Conservation (phyloP, 2,797 vertebrate genomes). For the Lindbergichthys nudifrons region DNA sequence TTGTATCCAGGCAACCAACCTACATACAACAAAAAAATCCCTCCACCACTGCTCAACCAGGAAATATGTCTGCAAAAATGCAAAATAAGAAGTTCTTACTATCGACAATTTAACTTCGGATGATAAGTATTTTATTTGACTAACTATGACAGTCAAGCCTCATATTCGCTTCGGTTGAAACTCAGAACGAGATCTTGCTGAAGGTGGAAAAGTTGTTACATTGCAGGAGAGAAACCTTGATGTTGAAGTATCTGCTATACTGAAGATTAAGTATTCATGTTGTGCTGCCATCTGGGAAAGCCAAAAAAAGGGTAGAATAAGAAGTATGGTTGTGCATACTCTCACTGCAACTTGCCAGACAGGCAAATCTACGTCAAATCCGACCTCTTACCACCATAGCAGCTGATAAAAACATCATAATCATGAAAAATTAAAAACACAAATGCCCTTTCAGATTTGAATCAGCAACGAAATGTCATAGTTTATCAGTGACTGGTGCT, state of each 20-base stretch:
- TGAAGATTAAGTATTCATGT: too few species aligned
- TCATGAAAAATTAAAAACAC: neutral
- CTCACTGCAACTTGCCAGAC: neutral
- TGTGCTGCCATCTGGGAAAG: too few species aligned
- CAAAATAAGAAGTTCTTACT: neutral
- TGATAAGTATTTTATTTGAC: neutral
- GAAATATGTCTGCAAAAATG: too few species aligned
- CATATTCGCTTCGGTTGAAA: too few species aligned
- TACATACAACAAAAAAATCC: neutral
- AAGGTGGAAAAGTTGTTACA: neutral
- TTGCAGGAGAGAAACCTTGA: neutral
- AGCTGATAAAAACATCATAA: neutral
- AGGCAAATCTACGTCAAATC: neutral
- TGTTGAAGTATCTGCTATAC: neutral
- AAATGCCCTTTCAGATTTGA: neutral
- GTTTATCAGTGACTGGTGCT: conserved; percentile 17
- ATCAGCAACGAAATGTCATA: conserved; percentile 1
- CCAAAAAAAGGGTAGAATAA: too few species aligned
- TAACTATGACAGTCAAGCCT: too few species aligned
- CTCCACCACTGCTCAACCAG: neutral
- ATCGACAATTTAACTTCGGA: neutral
- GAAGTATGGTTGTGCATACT: neutral
- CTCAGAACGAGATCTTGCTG: neutral
- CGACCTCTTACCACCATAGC: neutral
- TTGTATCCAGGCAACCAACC: conserved; percentile 5